Evolutionary conservation across 1,140 invertebrate species (phyloP), one percentile per base, ranked within the genome.

Genomic region (Oreohelix idahoensis): DNA sequence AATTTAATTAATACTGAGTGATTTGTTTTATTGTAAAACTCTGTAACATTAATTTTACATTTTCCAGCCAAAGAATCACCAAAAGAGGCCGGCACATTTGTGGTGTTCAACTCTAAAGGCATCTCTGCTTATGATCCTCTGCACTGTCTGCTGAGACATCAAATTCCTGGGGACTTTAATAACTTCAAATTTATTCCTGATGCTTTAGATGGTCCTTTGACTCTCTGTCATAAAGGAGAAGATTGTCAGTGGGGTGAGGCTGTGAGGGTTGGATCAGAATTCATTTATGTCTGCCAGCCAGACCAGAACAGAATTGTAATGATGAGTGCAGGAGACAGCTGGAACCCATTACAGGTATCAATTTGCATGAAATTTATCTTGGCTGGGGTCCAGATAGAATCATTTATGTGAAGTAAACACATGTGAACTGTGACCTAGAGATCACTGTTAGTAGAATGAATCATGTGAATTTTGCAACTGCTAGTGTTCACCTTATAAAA

Each of bases 51-150:
- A 32, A 32, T 66, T 66, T 35, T 26, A 4, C 17, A 58, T 66
- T 66, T 66, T 66, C 35, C 66, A 80, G 79, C 35, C 8, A 71
- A 80, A 39, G 71, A 58, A 39, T 45, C 49, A 17, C 10, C 26
- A 17, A 82, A 75, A 58, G 80, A 82, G 20, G 63, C 35, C n/a
- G 86, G 76, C 69, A 88, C 95, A 83, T 96, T 96, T 89, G 95
- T 96, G 85, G 95, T 95, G 5, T 96, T 96, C 89, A 95, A 96
- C 91, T 95, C 96, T 86, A 94, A 95, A 93, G 96, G 96, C 17
- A 95, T 96, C 85, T 95, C 95, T 0, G 94, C 96, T 2, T 96
- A 96, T 91, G 95, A 96, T 78, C 95, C 96, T 2, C 94, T 94
- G n/a, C 94, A 95, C 69, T 96, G 96, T 90, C 93, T 95, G 26